Evolutionary conservation across 2,888 invertebrate genomes (phyloP).

Genomic region (Prenolepis imparis): DNA sequence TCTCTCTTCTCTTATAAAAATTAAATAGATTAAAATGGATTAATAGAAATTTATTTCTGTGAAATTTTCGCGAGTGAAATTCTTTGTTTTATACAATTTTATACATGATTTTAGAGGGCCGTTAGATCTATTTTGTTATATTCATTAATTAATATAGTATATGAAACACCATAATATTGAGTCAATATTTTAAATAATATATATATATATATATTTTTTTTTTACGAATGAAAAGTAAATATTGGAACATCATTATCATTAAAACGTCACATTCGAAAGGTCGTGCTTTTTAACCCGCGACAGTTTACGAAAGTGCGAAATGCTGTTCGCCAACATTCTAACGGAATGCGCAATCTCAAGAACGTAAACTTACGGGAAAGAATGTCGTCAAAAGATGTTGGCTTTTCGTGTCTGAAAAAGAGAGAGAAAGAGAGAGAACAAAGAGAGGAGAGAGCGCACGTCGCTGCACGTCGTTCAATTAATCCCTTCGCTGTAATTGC

Average conservation of each 20-base stretch:
- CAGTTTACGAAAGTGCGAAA: slow-evolving; percentile 31
- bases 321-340: slow-evolving; percentile 27
- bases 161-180: neutral
- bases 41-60: slow-evolving; percentile 1
- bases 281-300: slow-evolving; percentile 28
- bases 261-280: neutral
- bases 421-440: neutral
- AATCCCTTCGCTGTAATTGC: slow-evolving; percentile 67
- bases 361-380: slow-evolving; percentile 52
- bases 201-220: neutral
- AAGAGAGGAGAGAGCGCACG: neutral
- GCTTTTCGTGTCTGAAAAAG: neutral
- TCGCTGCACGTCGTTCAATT: slow-evolving; percentile 58
- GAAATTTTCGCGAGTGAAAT: neutral
- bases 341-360: slow-evolving; percentile 50
- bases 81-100: neutral
- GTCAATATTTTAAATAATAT: neutral
- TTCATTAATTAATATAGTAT: neutral
- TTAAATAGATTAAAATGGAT: neutral
- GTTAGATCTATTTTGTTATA: neutral
- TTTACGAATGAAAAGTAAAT: neutral
- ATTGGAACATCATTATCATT: neutral
- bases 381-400: slow-evolving; percentile 42
- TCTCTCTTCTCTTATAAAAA: neutral
- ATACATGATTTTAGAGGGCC: neutral